Conservation (phyloP, 2,113 vertebrate genomes). For the Todiramphus chloris region DNA sequence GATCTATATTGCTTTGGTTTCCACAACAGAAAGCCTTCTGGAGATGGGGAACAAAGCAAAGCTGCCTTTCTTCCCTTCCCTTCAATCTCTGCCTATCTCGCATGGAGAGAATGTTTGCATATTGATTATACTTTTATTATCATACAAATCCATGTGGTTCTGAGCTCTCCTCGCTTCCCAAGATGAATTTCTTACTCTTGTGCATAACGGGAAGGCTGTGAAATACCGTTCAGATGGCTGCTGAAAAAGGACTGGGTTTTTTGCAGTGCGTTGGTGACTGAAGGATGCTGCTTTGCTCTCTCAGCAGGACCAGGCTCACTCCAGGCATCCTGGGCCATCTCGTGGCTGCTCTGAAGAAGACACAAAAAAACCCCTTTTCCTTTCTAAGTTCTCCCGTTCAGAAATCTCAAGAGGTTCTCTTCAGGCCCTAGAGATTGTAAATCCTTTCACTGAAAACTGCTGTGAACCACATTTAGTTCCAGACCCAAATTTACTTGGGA, state of each 20-base stretch:
- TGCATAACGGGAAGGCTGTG: rapidly evolving
- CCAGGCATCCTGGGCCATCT: background rate
- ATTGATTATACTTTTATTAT: background rate
- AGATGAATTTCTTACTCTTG: background rate
- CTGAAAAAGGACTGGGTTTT: rapidly evolving
- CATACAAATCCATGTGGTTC: background rate
- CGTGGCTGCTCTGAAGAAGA: background rate
- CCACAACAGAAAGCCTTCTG: background rate
- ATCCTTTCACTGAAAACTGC: background rate
- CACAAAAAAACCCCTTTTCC: background rate
- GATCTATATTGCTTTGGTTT: background rate
- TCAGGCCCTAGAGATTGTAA: background rate
- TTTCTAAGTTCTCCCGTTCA: background rate
- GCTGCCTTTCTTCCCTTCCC: too few species aligned
- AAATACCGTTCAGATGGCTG: rapidly evolving
- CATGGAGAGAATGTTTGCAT: background rate
- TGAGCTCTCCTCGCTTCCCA: background rate
- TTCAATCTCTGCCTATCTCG: too few species aligned
- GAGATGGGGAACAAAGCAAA: background rate
- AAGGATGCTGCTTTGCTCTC: rapidly evolving
- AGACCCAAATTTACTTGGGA: background rate
- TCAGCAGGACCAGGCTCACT: background rate
- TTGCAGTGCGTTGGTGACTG: background rate
- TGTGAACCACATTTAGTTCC: background rate
- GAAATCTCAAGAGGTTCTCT: background rate